Evolutionary conservation across 2,888 invertebrate species (phyloP).

Genomic region (Acanthoscelides obtectus): DNA sequence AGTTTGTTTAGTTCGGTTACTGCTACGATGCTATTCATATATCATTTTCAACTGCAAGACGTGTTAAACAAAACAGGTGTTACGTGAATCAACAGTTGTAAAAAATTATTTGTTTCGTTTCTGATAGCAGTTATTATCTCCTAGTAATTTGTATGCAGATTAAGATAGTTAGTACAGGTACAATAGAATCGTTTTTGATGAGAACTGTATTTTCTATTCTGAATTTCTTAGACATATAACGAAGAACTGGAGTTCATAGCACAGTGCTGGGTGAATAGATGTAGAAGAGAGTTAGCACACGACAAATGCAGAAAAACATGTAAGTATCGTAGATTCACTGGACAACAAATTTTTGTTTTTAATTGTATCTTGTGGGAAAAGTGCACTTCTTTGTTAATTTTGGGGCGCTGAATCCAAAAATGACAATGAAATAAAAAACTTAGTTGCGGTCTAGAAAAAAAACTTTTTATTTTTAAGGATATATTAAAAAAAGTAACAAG

Average conservation of each 20-base stretch:
- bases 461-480: no score
- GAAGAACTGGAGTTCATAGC: constrained; percentile 41
- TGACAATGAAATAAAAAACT: no score
- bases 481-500: no score
- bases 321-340: no score
- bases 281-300: constrained; percentile 38
- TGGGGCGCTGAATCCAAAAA: no score
- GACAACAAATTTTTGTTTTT: no score
- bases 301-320: constrained; percentile 41
- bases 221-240: constrained; percentile 42
- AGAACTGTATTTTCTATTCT: constrained; percentile 19
- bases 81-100: neutral
- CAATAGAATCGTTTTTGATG: no score
- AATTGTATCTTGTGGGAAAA: no score
- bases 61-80: neutral
- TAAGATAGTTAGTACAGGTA: no score
- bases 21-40: neutral
- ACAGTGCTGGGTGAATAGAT: constrained; percentile 44
- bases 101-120: neutral
- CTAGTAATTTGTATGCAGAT: neutral
- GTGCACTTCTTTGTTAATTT: no score
- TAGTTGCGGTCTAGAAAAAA: no score
- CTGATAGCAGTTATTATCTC: neutral
- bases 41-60: neutral
- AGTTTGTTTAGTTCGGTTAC: neutral